Evolutionary conservation across 2,797 vertebrate genomes (phyloP).

Genomic region (Triplophysa yarkandensis): DNA sequence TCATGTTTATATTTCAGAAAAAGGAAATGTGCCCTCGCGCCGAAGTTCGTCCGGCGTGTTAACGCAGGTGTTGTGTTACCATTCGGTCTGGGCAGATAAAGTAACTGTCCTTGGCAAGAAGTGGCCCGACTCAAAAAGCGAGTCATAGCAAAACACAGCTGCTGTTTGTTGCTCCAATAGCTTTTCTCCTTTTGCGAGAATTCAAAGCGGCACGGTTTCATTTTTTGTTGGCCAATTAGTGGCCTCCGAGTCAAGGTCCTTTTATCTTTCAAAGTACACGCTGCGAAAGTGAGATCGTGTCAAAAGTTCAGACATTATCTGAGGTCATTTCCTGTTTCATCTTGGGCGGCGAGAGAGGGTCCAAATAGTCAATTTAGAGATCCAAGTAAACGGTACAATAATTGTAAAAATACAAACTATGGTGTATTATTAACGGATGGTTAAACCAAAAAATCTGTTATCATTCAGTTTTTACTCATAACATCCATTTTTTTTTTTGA

Average conservation of each 20-base stretch:
- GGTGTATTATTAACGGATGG: too few relatives aligned
- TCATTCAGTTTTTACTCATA: too few relatives aligned
- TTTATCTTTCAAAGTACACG: conserved; percentile 84
- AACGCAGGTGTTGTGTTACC: conserved; percentile 63
- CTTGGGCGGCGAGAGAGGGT: conserved; percentile 58
- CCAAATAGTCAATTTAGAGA: conserved; percentile 41
- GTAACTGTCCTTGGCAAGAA: conserved; percentile 72
- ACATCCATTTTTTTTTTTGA: neutral
- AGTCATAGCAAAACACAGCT: conserved; percentile 84
- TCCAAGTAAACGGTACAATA: neutral
- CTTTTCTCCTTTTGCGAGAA: conserved; percentile 48
- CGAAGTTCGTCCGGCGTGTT: conserved; percentile 49
- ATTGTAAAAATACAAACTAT: neutral
- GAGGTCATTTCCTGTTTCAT: conserved; percentile 86
- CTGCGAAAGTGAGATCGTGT: conserved; percentile 78
- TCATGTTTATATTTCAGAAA: conserved; percentile 49
- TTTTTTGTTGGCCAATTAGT: conserved; percentile 86
- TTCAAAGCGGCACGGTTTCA: conserved; percentile 69
- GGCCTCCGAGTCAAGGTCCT: conserved; percentile 62
- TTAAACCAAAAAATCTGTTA: too few relatives aligned
- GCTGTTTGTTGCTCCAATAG: conserved; percentile 62
- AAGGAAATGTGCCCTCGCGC: conserved; percentile 51
- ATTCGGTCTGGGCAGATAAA: conserved; percentile 64
- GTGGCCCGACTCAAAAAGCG: conserved; percentile 53
- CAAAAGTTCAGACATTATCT: conserved; percentile 85